phyloP scores from a whole-genome alignment of 1,140 invertebrate genomes.

The Drosophila neocordata region DNA sequence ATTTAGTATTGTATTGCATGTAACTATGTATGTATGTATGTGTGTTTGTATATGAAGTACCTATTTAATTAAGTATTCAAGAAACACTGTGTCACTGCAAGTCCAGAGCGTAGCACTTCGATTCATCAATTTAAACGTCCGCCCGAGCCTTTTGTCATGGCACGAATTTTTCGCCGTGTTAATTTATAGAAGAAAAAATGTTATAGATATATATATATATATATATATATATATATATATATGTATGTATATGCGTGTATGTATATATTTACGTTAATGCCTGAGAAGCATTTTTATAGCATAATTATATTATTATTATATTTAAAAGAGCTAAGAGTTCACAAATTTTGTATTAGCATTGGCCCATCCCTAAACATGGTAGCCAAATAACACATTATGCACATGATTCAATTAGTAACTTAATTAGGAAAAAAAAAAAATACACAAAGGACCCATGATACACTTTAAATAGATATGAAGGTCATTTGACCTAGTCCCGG shows the following conservation, averaged over 20 bases:
- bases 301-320: too few relatives aligned
- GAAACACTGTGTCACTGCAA: too few relatives aligned
- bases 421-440: not conserved
- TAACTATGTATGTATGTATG: too few relatives aligned
- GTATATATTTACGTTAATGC: not conserved
- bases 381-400: not conserved
- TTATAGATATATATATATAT: slow-evolving; percentile 9
- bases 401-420: not conserved
- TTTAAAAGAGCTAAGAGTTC: not conserved
- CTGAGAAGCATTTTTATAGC: not conserved
- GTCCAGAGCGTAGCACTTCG: not conserved
- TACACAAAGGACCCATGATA: too few relatives aligned
- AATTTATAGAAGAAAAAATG: not conserved
- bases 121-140: too few relatives aligned
- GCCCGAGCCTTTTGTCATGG: too few relatives aligned
- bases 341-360: not conserved
- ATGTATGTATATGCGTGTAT: not conserved
- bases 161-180: not conserved
- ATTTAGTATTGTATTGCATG: too few relatives aligned
- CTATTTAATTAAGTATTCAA: not conserved
- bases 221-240: not conserved
- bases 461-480: not conserved
- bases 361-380: not conserved
- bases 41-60: not conserved
- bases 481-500: not conserved